Base-by-base conservation (phyloP, 2,113 vertebrate species). In the Corydoras sp. region DNA sequence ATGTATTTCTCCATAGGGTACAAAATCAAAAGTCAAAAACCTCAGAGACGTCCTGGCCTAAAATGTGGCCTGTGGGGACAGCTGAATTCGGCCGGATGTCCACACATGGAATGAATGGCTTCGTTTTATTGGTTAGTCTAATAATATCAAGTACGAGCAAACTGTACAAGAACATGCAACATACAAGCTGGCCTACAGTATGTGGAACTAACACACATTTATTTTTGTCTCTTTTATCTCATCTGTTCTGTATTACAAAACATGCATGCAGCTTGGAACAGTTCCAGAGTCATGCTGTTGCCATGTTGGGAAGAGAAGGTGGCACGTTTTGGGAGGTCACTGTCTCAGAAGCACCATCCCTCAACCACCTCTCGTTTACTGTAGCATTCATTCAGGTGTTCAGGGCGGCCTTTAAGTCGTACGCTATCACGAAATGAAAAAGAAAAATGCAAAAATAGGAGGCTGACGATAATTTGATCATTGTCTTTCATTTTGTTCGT, bases 161-260 rank as follows among this genome's bases (percentile, higher is more conserved):
- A 95, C 92, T 99, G 93, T 97, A 98, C 96, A 98, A 91, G 90
- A 92, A 94, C 96, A 98, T 99, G 96, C 96, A 96, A 99, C 94
- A 95, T 92, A 98, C 94, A 95, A 94, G 93, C 92, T 90, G 91
- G 91, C 91, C 93, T 95, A 91, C 85, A 76, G 85, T 84, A 96
- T 90, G 92, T 94, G 91, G 91, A 95, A 91, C 92, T 94, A 96
- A 97, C 94, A 94, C 72, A 79, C 90, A 92, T 92, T 83, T 89
- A 92, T 87, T 80, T 95, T 92, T 89, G 88, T 92, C 87, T 90
- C 86, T 5, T 49, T 81, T 80, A 76, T 82, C 76, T 64, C 60
- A 81, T 78, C 53, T 69, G 73, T 75, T 83, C 80, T 70, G 75
- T 78, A 86, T 89, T 91, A 86, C 94, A 81, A 78, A 77, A 95